Base-by-base conservation (phyloP, 2,797 vertebrate genomes). In the Eulemur rubriventer region DNA sequence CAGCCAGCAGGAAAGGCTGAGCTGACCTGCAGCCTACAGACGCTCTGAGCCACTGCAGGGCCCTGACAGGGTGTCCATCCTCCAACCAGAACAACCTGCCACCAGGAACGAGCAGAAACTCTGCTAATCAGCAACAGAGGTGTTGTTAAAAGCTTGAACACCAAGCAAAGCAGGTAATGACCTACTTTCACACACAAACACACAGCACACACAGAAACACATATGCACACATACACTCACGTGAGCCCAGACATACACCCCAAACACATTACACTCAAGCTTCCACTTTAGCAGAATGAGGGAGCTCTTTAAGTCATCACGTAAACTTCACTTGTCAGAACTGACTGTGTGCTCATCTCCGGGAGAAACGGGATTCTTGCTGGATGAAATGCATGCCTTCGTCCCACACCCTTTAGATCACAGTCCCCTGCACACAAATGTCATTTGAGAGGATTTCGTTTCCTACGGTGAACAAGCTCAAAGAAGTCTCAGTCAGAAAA, bases 171-270 rank as follows among this genome's bases (percentile, higher is more conserved):
- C 57, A 50, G 13, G 26, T 46, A 14, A 18, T 0, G 12, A n/a
- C 24, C 26, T 38, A 12, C 55, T 14, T 69, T 41, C 65, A 43
- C n/a, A 61, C 4, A 22, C 33, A 72, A 18, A 16, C 30, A n/a
- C 35, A 26, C 2, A 48, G 4, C 41, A 28, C 22, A 22, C 33
- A 33, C 14, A 11, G 4, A 7, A 20, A 72, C 2, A 28, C 1
- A 0, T 1, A 0, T 26, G 20, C 4, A 22, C 16, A 26, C 46
- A 11, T 2, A 28, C 48, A 50, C 10, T 0, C 7, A 63, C 6
- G 4, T 0, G 0, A 26, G 55, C 88, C 33, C 1, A 65, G 18
- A 65, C 0, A 13, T 24, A 38, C 4, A 22, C 12, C 17, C 28
- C 3, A 1, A 76, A 28, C 6, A 2, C 50, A 17, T 2, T 22